phyloP scores from a whole-genome alignment of 2,797 vertebrate species.

The Ataeniobius toweri region DNA sequence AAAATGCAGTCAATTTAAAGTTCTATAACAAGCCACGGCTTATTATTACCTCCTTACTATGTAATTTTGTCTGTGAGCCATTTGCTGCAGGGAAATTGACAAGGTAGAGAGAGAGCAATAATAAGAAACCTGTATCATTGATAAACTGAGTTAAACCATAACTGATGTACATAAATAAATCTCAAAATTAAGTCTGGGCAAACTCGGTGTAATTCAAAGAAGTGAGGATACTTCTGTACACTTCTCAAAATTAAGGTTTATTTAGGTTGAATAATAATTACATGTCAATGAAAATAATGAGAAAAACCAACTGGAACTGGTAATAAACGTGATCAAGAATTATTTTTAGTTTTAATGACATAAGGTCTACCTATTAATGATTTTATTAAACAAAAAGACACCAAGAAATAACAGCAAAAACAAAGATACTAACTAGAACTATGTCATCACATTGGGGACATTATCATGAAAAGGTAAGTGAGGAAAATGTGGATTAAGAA shows the following conservation, averaged over 20 bases:
- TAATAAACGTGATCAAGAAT: not conserved
- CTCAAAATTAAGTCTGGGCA: not conserved
- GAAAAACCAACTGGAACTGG: not conserved
- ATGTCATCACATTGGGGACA: not conserved
- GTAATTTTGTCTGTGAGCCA: not conserved
- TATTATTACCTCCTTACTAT: not conserved
- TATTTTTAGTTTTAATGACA: not conserved
- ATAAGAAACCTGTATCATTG: not conserved
- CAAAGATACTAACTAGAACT: not conserved
- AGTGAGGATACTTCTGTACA: not conserved
- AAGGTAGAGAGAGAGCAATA: not conserved
- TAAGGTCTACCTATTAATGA: not conserved
- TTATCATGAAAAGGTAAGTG: not conserved
- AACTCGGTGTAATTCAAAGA: not conserved
- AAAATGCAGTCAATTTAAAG: not conserved
- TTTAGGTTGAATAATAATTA: not conserved
- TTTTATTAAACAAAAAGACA: not conserved
- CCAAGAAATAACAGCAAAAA: not conserved
- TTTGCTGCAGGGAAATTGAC: slow-evolving; percentile 1
- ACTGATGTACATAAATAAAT: not conserved
- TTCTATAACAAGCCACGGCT: not conserved
- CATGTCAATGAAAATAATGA: not conserved
- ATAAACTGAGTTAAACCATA: not conserved
- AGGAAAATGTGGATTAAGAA: not conserved
- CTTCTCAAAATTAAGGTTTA: not conserved